A percentile compares a stretch with the other conserved stretches of the same genome.
Conservation (phyloP, 1,140 invertebrate genomes). For the Triops cancriformis region DNA sequence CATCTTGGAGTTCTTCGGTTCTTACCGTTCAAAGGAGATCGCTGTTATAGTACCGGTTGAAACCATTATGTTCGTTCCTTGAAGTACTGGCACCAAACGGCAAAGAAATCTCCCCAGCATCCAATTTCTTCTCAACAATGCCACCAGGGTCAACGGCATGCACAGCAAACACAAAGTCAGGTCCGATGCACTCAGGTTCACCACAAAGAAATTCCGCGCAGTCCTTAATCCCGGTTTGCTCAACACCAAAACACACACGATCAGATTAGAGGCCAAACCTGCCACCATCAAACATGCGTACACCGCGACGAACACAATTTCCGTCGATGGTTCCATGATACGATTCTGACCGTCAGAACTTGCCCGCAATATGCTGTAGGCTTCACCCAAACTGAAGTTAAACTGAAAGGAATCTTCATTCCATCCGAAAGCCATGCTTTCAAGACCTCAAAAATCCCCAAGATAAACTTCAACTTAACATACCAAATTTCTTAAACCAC, state of each 20-base stretch:
- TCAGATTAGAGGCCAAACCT: not conserved
- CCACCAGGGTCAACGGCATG: constrained; percentile 19
- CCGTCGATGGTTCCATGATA: not conserved
- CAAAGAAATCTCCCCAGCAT: constrained; percentile 15
- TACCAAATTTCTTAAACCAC: no score
- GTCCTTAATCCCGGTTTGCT: not conserved
- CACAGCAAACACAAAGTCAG: constrained; percentile 16
- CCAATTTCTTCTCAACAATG: constrained; percentile 15
- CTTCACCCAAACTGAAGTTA: constrained; percentile 1
- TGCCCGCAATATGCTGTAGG: not conserved
- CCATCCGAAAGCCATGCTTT: not conserved
- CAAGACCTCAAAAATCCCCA: not conserved
- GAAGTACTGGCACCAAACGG: not conserved
- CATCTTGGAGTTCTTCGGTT: not conserved
- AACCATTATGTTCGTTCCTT: constrained; percentile 17
- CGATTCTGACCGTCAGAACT: not conserved
- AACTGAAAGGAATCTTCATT: not conserved
- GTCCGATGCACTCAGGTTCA: constrained; percentile 15
- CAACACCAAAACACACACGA: not conserved
- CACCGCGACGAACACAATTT: not conserved
- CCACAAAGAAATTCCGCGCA: constrained; percentile 11
- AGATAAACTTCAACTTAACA: no score
- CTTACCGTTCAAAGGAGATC: constrained; percentile 19
- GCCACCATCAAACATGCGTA: not conserved
- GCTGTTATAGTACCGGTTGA: constrained; percentile 22